Evolutionary conservation across 1,140 invertebrate species (phyloP).

Genomic region (Leptopilina clavipes): DNA sequence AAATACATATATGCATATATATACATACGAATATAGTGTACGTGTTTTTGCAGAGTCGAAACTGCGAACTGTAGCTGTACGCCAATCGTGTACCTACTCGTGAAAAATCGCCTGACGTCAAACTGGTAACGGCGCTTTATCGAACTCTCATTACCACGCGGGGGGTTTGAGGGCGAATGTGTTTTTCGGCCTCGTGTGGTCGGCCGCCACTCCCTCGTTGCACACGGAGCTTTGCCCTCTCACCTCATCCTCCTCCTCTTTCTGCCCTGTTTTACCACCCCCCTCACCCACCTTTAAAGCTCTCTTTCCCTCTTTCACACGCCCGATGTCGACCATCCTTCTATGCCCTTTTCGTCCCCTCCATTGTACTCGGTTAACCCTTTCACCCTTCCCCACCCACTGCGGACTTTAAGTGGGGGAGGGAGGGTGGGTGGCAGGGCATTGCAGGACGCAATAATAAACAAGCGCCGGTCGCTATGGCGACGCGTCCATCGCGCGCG

Average conservation of each 20-base stretch:
- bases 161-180: slow-evolving; percentile 66
- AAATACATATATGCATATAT: too few relatives aligned
- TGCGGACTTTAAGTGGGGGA: neutral
- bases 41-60: neutral
- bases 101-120: slow-evolving; percentile 70
- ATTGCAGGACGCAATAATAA: slow-evolving; percentile 74
- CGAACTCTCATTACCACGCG: slow-evolving; percentile 73
- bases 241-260: slow-evolving; percentile 35
- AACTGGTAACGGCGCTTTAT: slow-evolving; percentile 74
- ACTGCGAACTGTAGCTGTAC: neutral
- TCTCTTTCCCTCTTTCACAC: slow-evolving; percentile 40
- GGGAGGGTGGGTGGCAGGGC: slow-evolving; percentile 31
- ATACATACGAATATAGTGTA: too few relatives aligned
- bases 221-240: slow-evolving; percentile 51
- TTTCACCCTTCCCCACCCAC: slow-evolving; percentile 38
- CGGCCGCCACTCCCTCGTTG: slow-evolving; percentile 67
- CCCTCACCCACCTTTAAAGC: slow-evolving; percentile 41
- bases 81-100: slow-evolving; percentile 49
- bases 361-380: slow-evolving; percentile 30
- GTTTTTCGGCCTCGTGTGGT: slow-evolving; percentile 74
- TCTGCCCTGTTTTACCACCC: slow-evolving; percentile 42
- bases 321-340: slow-evolving; percentile 35
- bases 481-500: slow-evolving; percentile 71
- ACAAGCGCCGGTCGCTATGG: slow-evolving; percentile 73
- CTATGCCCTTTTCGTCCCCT: slow-evolving; percentile 41